Conservation (phyloP, 2,888 invertebrate genomes). For the Agrotis ipsilon region DNA sequence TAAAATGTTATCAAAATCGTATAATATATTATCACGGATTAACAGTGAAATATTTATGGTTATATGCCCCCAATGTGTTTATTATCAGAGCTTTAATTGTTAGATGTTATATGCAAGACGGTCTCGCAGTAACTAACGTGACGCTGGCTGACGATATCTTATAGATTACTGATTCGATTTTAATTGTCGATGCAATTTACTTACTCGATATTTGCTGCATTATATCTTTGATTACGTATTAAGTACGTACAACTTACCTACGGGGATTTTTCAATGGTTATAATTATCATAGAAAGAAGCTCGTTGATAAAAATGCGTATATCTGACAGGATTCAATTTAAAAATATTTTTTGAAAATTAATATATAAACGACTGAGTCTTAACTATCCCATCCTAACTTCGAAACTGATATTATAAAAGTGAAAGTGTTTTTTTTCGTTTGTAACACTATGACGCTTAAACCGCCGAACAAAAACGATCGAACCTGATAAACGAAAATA, state of each 20-base stretch:
- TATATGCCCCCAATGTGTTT: slow-evolving; percentile 38
- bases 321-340: too few species aligned
- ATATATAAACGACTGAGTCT: too few species aligned
- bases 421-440: too few species aligned
- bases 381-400: too few species aligned
- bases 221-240: slow-evolving; percentile 19
- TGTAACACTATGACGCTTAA: too few species aligned
- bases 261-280: not conserved
- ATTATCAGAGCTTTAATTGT: slow-evolving; percentile 15
- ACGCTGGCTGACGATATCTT: slow-evolving; percentile 21
- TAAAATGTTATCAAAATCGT: slow-evolving; percentile 44
- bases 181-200: slow-evolving; percentile 56
- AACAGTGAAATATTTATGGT: slow-evolving; percentile 46
- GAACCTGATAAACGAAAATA: not conserved
- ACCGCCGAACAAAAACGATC: too few species aligned
- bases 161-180: slow-evolving; percentile 53
- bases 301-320: not conserved
- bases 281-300: not conserved
- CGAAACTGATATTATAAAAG: too few species aligned
- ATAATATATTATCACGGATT: slow-evolving; percentile 55
- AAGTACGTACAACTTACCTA: not conserved
- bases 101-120: slow-evolving; percentile 23
- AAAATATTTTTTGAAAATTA: too few species aligned
- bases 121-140: slow-evolving; percentile 38
- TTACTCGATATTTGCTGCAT: slow-evolving; percentile 13